These are phyloP conservation scores for Python bivittatus DNA, from an alignment of 2,113 vertebrate species.

Conservation along the genomic window DNA sequence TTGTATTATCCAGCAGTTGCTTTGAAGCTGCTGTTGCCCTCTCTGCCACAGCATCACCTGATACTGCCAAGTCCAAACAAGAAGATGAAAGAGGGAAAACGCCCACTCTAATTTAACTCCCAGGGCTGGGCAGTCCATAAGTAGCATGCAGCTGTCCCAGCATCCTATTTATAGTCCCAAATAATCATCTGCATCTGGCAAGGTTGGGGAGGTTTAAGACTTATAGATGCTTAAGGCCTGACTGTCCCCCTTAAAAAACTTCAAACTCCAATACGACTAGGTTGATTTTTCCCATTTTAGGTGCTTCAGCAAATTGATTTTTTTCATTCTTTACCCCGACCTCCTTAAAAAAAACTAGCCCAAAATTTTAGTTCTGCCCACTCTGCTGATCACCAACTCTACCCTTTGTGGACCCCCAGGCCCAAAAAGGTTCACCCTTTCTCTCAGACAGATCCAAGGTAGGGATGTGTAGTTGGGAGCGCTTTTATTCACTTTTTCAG, in stretches of 20 bases:
- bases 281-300: neutral
- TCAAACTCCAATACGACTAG: neutral
- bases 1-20: neutral
- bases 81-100: neutral
- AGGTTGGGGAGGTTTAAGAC: neutral
- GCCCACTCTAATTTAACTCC: neutral
- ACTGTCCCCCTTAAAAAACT: accelerated
- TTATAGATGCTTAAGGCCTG: neutral
- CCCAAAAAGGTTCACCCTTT: neutral
- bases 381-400: neutral
- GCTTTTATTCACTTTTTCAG: neutral
- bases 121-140: neutral
- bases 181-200: neutral
- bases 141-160: neutral
- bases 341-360: neutral
- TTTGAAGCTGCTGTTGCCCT: neutral
- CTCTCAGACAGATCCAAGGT: neutral
- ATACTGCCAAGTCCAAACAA: neutral
- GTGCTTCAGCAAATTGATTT: neutral
- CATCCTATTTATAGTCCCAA: neutral
- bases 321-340: neutral
- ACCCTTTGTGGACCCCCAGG: neutral
- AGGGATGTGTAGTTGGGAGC: neutral
- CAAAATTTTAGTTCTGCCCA: neutral
- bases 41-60: neutral